phyloP scores from a whole-genome alignment of 2,888 invertebrate genomes.

The Ormyrus rosae region DNA sequence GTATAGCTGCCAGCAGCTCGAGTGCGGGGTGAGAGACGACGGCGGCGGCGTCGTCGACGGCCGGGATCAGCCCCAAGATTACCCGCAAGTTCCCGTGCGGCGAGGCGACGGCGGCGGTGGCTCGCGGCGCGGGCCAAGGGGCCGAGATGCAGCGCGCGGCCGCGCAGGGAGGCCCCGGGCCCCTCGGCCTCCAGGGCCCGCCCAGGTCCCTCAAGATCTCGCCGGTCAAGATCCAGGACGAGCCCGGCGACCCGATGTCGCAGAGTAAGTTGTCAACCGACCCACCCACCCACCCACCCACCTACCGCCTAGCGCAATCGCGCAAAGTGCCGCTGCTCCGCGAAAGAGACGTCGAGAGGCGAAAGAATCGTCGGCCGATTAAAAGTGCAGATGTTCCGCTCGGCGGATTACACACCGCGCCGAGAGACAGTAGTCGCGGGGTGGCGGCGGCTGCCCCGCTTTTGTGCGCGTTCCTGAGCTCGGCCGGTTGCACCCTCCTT shows the following conservation, averaged over 20 bases:
- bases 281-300: not conserved
- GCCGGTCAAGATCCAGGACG: constrained; percentile 72
- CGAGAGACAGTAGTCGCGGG: constrained; percentile 21
- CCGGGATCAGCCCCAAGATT: constrained; percentile 64
- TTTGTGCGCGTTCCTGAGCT: constrained; percentile 33
- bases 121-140: constrained; percentile 66
- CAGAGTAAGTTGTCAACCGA: constrained; percentile 68
- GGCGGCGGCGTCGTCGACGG: not conserved
- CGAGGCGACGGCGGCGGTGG: constrained; percentile 66
- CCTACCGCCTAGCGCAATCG: not conserved
- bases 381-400: constrained; percentile 75
- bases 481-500: not conserved
- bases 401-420: constrained; percentile 66
- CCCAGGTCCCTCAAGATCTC: constrained; percentile 74
- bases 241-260: constrained; percentile 70
- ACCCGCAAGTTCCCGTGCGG: constrained; percentile 69
- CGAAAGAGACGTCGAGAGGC: constrained; percentile 29
- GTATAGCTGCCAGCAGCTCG: not conserved
- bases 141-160: constrained; percentile 68
- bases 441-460: constrained; percentile 18
- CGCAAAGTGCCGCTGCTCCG: too few relatives aligned
- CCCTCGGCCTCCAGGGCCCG: constrained; percentile 73
- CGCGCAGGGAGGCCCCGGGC: constrained; percentile 72
- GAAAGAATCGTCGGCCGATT: constrained; percentile 73
- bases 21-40: not conserved